Base-by-base conservation (phyloP, 2,888 invertebrate species). In the Allolobophora icterica region DNA sequence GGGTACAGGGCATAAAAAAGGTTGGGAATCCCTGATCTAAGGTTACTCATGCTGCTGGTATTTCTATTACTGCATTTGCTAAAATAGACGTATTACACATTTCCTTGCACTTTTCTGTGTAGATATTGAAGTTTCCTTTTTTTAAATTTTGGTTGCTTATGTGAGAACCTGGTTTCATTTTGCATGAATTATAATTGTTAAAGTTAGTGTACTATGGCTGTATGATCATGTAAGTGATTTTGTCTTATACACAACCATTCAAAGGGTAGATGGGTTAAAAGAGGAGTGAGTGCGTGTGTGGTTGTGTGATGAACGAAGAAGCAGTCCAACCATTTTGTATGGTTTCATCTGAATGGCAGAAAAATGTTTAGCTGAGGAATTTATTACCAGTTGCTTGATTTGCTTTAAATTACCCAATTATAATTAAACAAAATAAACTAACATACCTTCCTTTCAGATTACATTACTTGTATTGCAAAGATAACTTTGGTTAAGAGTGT, bases 401-500 rank as follows among this genome's bases (percentile, higher is more conserved):
- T 71, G n/a, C n/a, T 71, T 71, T 71, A 71, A n/a, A 71, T 71
- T n/a, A n/a, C n/a, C 71, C 4, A 71, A 71, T n/a, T n/a, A n/a
- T 71, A 52, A 24, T 24, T 24, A 24, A 71, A n/a, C n/a, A n/a
- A 13, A n/a, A 71, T 30, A 30, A 71, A n/a, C 71, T n/a, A n/a
- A n/a, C 71, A 71, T 71, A 71, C 71, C n/a, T n/a, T n/a, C 71
- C n/a, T 71, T 71, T 71, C n/a, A n/a, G n/a, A n/a, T 71, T 71
- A 11, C 71, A n/a, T 71, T 71, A 71, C 71, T n/a, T n/a, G 8
- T 71, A 71, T 71, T 52, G 52, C 71, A 71, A 71, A 71, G 71
- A 30, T 71, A 11, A n/a, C 71, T n/a, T n/a, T 30, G n/a, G 71
- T 71, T 71, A n/a, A 71, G 71, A 71, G 30, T n/a, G 30, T n/a